phyloP scores from a whole-genome alignment of 2,888 invertebrate species.

The Incurvaria masculella region DNA sequence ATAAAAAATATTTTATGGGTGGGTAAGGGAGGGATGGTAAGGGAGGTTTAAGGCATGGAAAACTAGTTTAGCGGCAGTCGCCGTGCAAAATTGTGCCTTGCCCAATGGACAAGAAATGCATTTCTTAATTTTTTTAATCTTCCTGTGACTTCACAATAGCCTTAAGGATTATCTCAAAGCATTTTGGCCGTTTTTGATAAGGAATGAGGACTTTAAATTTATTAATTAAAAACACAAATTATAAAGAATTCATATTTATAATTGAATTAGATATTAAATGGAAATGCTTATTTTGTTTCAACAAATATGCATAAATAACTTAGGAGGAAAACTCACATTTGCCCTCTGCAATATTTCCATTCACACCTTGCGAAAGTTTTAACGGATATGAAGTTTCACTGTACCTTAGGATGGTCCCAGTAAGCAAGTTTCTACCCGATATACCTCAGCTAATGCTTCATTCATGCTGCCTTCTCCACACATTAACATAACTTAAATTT shows the following conservation, averaged over 20 bases:
- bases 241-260: background rate
- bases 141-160: too few relatives aligned
- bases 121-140: too few relatives aligned
- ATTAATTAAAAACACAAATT: slow-evolving; percentile 13
- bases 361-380: too few relatives aligned
- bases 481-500: background rate
- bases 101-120: too few relatives aligned
- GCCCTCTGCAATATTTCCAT: too few relatives aligned
- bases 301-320: background rate
- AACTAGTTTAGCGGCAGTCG: background rate
- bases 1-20: background rate
- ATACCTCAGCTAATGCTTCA: background rate
- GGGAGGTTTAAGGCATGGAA: background rate
- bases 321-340: background rate
- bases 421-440: slow-evolving; percentile 1
- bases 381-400: background rate
- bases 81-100: too few relatives aligned
- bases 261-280: background rate
- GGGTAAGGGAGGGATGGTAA: background rate
- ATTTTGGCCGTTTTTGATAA: slow-evolving; percentile 4
- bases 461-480: background rate
- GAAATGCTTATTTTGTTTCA: background rate
- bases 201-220: slow-evolving; percentile 3
- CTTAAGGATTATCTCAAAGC: slow-evolving; percentile 19
- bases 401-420: background rate